A percentile compares a stretch with the other conserved stretches of the same genome.
phyloP scores from a whole-genome alignment of 2,888 invertebrate genomes.

The Ochlodes sylvanus region DNA sequence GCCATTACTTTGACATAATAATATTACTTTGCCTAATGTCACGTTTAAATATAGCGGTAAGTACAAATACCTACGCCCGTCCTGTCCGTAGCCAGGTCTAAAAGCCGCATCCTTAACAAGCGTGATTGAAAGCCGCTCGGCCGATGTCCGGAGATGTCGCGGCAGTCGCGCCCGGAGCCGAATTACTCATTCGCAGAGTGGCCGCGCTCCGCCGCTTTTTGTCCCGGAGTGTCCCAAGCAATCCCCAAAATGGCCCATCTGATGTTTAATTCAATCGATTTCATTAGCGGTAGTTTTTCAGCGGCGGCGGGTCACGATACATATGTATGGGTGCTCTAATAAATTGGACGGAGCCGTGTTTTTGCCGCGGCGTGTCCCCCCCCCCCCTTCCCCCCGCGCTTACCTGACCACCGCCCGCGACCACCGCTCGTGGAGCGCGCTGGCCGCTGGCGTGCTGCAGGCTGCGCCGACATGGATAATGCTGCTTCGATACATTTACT shows the following conservation, averaged over 20 bases:
- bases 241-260: conserved; percentile 69
- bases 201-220: conserved; percentile 50
- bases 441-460: too few species aligned
- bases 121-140: too few species aligned
- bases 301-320: conserved; percentile 62
- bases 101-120: background rate
- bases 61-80: too few species aligned
- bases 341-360: conserved; percentile 59
- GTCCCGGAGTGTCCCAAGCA: conserved; percentile 50
- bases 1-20: too few species aligned
- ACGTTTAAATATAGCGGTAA: too few species aligned
- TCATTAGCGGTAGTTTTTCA: conserved; percentile 74
- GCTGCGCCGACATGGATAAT: too few species aligned
- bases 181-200: conserved; percentile 28
- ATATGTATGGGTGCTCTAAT: conserved; percentile 77
- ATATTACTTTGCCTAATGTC: too few species aligned
- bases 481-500: too few species aligned
- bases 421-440: too few species aligned
- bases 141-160: background rate
- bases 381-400: conserved; percentile 3
- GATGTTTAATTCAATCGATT: conserved; percentile 80
- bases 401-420: conserved; percentile 18
- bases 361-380: conserved; percentile 34
- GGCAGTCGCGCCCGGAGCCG: background rate
- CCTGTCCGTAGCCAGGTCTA: background rate